phyloP scores from a whole-genome alignment of 2,797 vertebrate species.

The Poecilia velifera region DNA sequence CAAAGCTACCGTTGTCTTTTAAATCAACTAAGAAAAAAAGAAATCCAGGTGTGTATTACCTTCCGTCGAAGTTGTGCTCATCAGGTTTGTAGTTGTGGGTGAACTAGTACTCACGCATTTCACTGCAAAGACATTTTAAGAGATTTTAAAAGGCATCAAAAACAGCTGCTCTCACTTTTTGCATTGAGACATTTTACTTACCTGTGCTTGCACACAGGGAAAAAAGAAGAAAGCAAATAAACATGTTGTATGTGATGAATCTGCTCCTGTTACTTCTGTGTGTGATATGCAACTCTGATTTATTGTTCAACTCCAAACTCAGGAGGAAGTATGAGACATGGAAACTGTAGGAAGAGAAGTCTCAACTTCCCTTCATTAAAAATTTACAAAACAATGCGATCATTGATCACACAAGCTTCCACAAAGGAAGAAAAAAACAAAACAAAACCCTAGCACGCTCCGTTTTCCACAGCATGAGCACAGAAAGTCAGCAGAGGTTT shows the following conservation, averaged over 20 bases:
- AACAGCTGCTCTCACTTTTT: background rate
- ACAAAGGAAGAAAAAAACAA: background rate
- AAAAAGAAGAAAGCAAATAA: slow-evolving; percentile 29
- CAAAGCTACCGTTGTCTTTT: background rate
- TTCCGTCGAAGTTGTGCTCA: fast-evolving
- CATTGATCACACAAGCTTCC: background rate
- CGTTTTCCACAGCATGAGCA: background rate
- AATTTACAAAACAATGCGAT: background rate
- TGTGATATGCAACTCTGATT: slow-evolving; percentile 9
- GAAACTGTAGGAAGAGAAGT: slow-evolving; percentile 46
- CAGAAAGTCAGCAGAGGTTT: slow-evolving; percentile 1
- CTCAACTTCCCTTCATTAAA: slow-evolving; percentile 52
- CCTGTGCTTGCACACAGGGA: slow-evolving; percentile 31
- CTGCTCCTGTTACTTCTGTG: background rate
- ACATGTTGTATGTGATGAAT: slow-evolving; percentile 41
- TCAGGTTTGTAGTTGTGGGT: background rate
- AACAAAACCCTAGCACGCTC: background rate
- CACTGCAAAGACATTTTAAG: slow-evolving; percentile 17
- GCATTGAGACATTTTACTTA: slow-evolving; percentile 33
- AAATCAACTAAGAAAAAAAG: background rate
- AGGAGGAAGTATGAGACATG: slow-evolving; percentile 50
- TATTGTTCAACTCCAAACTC: background rate
- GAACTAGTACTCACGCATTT: fast-evolving
- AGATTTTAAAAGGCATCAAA: background rate
- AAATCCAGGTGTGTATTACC: slow-evolving; percentile 15